These are phyloP conservation scores for Cephus pygmeus DNA, from an alignment of 2,888 invertebrate species.

Conservation along the genomic window DNA sequence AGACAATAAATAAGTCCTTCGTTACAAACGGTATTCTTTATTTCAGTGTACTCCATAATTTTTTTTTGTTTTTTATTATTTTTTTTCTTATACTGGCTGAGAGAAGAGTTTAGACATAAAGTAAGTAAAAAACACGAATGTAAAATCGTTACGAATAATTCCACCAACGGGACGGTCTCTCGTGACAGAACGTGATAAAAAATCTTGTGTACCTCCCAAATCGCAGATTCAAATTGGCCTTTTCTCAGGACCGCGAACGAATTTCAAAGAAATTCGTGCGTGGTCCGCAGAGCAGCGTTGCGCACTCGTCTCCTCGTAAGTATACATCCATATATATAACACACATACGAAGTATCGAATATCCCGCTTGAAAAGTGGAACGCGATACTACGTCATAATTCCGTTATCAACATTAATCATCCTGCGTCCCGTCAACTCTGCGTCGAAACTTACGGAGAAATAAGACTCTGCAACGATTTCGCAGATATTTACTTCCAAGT, in stretches of 20 bases:
- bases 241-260: slow-evolving; percentile 51
- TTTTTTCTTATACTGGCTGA: slow-evolving; percentile 48
- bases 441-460: background rate
- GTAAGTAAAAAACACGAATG: slow-evolving; percentile 56
- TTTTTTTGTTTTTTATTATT: slow-evolving; percentile 32
- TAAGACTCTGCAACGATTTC: background rate
- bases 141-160: slow-evolving; percentile 47
- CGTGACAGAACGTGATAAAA: slow-evolving; percentile 19
- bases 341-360: background rate
- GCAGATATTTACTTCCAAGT: background rate
- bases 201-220: slow-evolving; percentile 33
- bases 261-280: slow-evolving; percentile 51
- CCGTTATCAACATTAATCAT: background rate
- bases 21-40: slow-evolving; percentile 41
- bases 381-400: background rate
- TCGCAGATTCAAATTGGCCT: slow-evolving; percentile 48
- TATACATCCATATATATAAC: background rate
- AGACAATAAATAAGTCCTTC: slow-evolving; percentile 2
- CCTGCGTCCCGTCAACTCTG: background rate
- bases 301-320: background rate
- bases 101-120: slow-evolving; percentile 52
- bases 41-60: slow-evolving; percentile 42
- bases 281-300: slow-evolving; percentile 33
- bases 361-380: background rate
- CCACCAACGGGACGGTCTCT: slow-evolving; percentile 40